Evolutionary conservation across 1,140 invertebrate species (phyloP), one percentile per base, ranked within the genome.

Genomic region (Cardiocondyla obscurior): DNA sequence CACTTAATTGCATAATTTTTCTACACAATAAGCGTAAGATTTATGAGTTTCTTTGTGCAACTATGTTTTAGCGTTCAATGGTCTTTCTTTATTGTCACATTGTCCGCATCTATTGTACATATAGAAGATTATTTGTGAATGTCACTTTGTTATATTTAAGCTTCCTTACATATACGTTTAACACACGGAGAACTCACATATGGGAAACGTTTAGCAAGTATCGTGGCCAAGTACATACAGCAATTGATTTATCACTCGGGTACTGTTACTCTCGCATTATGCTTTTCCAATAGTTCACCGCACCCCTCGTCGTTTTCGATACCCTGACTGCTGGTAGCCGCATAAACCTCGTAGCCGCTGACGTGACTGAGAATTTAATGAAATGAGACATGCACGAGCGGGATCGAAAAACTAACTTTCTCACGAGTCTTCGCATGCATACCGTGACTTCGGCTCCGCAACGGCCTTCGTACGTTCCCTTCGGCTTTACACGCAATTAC

Each of bases 351-450:
- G 89, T 46, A 46, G 82, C 76, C 77, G 84, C 85, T 89, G 89
- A 92, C 91, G 91, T 91, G 91, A 91, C 91, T 88, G 87, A 88
- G 85, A 85, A 90, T 89, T 91, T 89, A 92, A 92, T 91, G 89
- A 91, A 86, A 85, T 81, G 81, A 88, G 79, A 84, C 85, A 86
- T 85, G 82, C 88, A 81, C 86, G 77, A 83, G 85, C 85, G 84
- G 89, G 79, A 87, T 88, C 90, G 85, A 91, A 90, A 90, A 91
- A 92, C 60, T 89, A 81, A 91, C 89, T 92, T 92, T 92, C 92
- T 92, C 92, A 93, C 92, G 92, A 91, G 87, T 84, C 86, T 85
- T 85, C 83, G 83, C 87, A 87, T 87, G 86, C 87, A 87, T 89
- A 89, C 85, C 85, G 88, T 87, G 83, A 84, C 83, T 87, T 67